Percentiles rank a stretch among this genome's conserved stretches.
Evolutionary conservation across 1,140 invertebrate genomes (phyloP).

Genomic region (Oryctes rhinoceros): DNA sequence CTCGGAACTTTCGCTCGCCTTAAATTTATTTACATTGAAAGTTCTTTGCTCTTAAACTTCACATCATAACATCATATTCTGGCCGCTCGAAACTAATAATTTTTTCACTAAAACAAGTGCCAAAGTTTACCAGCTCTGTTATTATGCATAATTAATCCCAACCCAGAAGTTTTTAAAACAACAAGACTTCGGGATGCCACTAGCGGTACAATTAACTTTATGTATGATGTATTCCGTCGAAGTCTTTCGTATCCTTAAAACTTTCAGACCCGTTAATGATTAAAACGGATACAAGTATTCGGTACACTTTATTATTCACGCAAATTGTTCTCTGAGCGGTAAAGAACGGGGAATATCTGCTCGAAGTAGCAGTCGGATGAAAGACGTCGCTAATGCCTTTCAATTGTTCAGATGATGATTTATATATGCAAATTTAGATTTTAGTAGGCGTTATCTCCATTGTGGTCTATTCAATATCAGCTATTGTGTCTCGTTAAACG

Average conservation of each 20-base stretch:
- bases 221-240: not conserved
- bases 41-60: too few relatives aligned
- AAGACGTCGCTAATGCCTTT: not conserved
- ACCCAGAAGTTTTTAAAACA: too few relatives aligned
- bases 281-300: conserved; percentile 14
- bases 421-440: not conserved
- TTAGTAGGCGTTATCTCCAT: not conserved
- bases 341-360: not conserved
- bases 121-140: too few relatives aligned
- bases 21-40: too few relatives aligned
- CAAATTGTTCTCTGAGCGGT: not conserved
- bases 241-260: not conserved
- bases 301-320: not conserved
- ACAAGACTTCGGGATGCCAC: not conserved
- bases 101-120: too few relatives aligned
- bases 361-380: not conserved
- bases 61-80: too few relatives aligned
- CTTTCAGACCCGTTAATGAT: not conserved
- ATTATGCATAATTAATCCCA: too few relatives aligned
- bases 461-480: not conserved
- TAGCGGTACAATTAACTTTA: not conserved
- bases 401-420: conserved; percentile 12
- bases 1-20: too few relatives aligned
- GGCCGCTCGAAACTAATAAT: too few relatives aligned
- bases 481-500: not conserved